Conservation (phyloP, 2,888 invertebrate species). For the Leptarthrus brevirostris region DNA sequence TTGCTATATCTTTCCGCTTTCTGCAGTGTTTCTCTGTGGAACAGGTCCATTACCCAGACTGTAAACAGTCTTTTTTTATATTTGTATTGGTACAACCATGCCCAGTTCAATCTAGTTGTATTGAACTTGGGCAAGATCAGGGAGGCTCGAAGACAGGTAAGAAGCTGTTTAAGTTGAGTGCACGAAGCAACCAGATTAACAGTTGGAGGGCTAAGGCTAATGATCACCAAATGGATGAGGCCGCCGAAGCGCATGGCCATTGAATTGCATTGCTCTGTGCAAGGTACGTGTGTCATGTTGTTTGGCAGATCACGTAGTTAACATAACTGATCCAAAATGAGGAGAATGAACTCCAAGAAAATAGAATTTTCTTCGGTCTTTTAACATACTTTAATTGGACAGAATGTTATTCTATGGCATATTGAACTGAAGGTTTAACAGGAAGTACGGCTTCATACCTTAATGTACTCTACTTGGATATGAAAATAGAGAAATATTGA, state of each 20-base stretch:
- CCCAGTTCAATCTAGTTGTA: neutral
- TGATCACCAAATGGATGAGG: constrained; percentile 28
- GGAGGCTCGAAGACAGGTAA: neutral
- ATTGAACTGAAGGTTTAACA: too few relatives aligned
- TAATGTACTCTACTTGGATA: too few relatives aligned
- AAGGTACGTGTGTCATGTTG: constrained; percentile 22
- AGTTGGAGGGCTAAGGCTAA: constrained; percentile 31
- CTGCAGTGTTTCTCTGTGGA: neutral
- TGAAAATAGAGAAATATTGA: too few relatives aligned
- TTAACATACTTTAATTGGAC: constrained; percentile 1
- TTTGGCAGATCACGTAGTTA: constrained; percentile 26
- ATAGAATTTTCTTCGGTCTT: constrained; percentile 3
- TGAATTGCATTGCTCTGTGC: neutral
- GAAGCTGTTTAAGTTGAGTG: neutral
- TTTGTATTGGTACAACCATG: neutral
- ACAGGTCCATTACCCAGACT: neutral
- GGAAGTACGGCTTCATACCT: too few relatives aligned
- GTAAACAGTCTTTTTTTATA: neutral
- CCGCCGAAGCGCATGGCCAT: constrained; percentile 25
- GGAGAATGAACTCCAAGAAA: constrained; percentile 24
- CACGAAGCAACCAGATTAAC: constrained; percentile 26
- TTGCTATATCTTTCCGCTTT: neutral
- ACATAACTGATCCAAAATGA: constrained; percentile 22
- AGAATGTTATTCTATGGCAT: neutral
- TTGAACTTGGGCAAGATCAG: constrained; percentile 7